phyloP scores from a whole-genome alignment of 2,113 vertebrate species.

The Aplodontia rufa region DNA sequence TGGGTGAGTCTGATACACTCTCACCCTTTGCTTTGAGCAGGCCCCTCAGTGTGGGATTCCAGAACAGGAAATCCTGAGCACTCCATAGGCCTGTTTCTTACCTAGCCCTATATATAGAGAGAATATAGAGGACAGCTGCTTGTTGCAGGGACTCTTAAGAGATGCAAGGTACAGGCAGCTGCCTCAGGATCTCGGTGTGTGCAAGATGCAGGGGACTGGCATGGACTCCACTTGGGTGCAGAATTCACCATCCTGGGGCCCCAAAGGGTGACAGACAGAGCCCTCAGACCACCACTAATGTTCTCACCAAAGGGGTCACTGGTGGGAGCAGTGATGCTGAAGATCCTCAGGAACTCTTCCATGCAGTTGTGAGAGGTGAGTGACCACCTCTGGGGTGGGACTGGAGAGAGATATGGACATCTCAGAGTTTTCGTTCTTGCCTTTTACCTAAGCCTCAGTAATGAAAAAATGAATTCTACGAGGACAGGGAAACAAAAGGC shows the following conservation, averaged over 20 bases:
- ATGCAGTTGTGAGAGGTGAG: not conserved
- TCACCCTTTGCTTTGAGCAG: not conserved
- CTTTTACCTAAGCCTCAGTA: not conserved
- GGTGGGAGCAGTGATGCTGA: rapidly evolving
- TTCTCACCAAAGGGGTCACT: not conserved
- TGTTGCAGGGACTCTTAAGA: not conserved
- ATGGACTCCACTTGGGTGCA: no score
- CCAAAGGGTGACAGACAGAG: not conserved
- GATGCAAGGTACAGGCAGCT: not conserved
- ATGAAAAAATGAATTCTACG: not conserved
- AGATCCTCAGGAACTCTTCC: not conserved
- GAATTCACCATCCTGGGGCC: not conserved
- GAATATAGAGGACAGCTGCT: not conserved
- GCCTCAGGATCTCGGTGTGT: not conserved
- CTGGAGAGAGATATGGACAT: not conserved
- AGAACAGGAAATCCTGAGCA: not conserved
- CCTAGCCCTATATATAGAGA: not conserved
- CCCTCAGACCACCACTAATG: not conserved
- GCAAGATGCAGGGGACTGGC: not conserved
- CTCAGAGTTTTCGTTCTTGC: not conserved
- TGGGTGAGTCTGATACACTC: no score
- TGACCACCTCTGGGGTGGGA: not conserved
- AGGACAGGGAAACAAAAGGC: not conserved
- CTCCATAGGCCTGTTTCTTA: not conserved
- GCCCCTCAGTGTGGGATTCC: not conserved